These are phyloP conservation scores for Picathartes gymnocephalus DNA, from an alignment of 2,113 vertebrate genomes.

Conservation along the genomic window DNA sequence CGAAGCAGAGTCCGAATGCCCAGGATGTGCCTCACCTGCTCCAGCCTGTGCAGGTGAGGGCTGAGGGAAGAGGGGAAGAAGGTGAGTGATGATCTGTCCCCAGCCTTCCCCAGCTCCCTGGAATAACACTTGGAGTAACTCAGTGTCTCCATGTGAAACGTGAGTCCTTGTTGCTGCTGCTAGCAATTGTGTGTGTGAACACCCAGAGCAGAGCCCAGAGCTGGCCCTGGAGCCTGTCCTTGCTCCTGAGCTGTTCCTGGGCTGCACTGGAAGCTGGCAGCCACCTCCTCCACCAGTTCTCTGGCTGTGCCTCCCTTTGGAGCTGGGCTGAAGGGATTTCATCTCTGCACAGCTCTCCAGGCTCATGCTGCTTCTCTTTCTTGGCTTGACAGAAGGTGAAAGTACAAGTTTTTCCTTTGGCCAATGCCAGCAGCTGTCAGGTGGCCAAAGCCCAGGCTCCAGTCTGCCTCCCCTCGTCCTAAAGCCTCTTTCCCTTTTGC, in stretches of 20 bases:
- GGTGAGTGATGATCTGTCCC: background rate
- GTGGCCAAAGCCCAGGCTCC: background rate
- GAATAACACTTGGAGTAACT: background rate
- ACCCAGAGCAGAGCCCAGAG: accelerated
- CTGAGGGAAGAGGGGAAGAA: background rate
- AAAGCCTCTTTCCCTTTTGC: background rate
- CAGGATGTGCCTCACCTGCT: background rate
- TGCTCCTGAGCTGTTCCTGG: background rate
- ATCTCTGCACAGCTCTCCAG: accelerated
- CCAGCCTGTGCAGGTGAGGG: background rate
- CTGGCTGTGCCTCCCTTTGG: background rate
- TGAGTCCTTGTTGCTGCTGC: background rate
- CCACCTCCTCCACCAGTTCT: background rate
- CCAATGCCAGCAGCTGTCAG: background rate
- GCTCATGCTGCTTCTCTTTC: background rate
- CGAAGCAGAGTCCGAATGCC: background rate
- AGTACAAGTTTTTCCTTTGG: background rate
- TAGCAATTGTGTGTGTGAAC: background rate
- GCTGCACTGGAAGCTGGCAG: background rate
- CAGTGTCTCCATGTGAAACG: accelerated
- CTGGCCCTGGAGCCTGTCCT: too few species aligned
- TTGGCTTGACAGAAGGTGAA: background rate
- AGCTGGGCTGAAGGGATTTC: too few species aligned
- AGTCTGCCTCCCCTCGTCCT: background rate
- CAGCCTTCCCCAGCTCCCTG: background rate